A percentile compares a stretch with the other conserved stretches of the same genome.
phyloP scores from a whole-genome alignment of 2,113 vertebrate genomes.

The Tychaedon coryphoeus region DNA sequence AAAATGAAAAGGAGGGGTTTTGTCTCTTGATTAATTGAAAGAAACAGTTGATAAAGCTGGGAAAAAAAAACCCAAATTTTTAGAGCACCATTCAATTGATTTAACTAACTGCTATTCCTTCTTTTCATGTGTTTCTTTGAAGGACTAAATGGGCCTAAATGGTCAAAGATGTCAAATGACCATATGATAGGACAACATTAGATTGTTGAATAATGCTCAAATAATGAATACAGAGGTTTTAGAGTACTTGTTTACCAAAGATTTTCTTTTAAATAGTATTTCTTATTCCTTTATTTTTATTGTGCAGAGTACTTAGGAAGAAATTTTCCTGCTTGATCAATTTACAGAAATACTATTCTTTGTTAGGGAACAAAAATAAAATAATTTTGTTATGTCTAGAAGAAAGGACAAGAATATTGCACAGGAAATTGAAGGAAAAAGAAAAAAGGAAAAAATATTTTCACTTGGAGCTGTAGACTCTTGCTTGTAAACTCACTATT shows the following conservation, averaged over 20 bases:
- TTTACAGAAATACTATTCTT: neutral
- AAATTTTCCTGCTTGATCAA: neutral
- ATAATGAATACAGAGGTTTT: neutral
- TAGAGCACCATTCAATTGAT: neutral
- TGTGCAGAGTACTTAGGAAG: neutral
- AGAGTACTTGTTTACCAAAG: neutral
- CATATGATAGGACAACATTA: neutral
- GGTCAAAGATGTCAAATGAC: neutral
- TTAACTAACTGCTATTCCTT: neutral
- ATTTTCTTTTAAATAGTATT: neutral
- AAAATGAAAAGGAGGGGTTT: neutral
- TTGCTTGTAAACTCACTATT: neutral
- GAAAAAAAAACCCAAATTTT: neutral
- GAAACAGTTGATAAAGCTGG: neutral
- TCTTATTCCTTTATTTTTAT: neutral
- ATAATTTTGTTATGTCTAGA: neutral
- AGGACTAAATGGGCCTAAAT: neutral
- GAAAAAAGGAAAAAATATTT: neutral
- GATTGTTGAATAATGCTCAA: neutral
- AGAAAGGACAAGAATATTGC: neutral
- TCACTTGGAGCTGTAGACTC: neutral
- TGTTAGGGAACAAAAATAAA: neutral
- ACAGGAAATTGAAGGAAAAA: neutral
- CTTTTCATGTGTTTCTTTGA: neutral
- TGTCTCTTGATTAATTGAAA: neutral